Conservation (phyloP, 2,797 vertebrate genomes). For the Arrhamphus sclerolepis region DNA sequence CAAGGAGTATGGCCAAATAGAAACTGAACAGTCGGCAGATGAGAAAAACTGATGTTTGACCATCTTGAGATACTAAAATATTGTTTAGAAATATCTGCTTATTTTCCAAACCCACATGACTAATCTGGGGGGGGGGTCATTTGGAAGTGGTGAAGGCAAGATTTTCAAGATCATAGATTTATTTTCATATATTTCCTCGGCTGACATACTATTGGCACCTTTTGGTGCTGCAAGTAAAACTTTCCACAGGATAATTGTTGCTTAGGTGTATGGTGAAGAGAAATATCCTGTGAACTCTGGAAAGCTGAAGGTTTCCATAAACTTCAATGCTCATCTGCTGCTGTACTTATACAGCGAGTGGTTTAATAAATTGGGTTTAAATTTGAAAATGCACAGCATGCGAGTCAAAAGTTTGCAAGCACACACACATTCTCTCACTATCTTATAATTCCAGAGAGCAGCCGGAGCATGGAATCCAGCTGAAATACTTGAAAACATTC, state of each 20-base stretch:
- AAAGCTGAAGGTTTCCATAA: conserved; percentile 3
- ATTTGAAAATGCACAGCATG: conserved; percentile 4
- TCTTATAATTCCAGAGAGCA: conserved; percentile 63
- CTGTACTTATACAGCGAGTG: not conserved
- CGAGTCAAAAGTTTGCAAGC: not conserved
- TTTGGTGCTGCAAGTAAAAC: conserved; percentile 39
- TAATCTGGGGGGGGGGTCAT: conserved; percentile 18
- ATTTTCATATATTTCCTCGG: conserved; percentile 57
- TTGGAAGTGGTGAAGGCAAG: conserved; percentile 40
- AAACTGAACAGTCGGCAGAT: conserved; percentile 17
- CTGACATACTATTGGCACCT: conserved; percentile 49
- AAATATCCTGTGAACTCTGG: conserved; percentile 31
- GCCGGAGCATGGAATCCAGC: conserved; percentile 61
- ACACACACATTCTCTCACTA: conserved; percentile 22
- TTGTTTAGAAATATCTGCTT: conserved; percentile 32
- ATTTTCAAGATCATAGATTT: conserved; percentile 57
- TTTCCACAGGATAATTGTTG: conserved; percentile 54
- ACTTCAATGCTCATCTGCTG: not conserved
- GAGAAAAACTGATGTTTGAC: not conserved
- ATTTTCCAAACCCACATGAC: conserved; percentile 1
- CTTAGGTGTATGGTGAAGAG: conserved; percentile 21
- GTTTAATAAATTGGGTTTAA: conserved; percentile 3
- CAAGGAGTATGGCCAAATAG: conserved; percentile 17
- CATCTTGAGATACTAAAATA: conserved; percentile 26
- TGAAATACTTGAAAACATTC: conserved; percentile 69